Percentiles rank a stretch among this genome's conserved stretches.
Conservation (phyloP, 2,113 vertebrate species). For the Mobula birostris region DNA sequence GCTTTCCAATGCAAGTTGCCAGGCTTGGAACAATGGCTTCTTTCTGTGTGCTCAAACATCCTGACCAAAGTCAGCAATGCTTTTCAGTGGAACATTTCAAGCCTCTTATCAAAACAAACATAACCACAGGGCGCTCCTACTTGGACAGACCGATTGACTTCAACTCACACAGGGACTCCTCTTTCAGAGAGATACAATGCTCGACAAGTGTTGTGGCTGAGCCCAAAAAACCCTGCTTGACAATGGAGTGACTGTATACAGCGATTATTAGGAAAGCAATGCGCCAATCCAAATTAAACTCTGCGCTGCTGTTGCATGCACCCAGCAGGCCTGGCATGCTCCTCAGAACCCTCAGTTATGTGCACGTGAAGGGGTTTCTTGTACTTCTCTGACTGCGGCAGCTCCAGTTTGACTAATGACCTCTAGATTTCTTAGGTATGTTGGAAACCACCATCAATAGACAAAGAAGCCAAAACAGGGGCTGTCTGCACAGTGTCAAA, state of each 20-base stretch:
- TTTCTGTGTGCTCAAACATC: neutral
- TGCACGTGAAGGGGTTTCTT: conserved; percentile 15
- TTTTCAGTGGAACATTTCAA: conserved; percentile 28
- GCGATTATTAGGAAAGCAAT: conserved; percentile 33
- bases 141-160: neutral
- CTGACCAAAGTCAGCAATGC: neutral
- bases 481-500: conserved; percentile 7
- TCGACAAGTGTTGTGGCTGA: neutral
- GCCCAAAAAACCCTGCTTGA: neutral
- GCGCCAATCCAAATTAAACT: conserved; percentile 16
- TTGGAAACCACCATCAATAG: conserved; percentile 20
- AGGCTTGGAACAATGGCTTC: neutral
- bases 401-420: conserved; percentile 28
- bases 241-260: neutral
- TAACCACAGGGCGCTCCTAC: neutral
- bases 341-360: neutral
- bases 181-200: conserved; percentile 27
- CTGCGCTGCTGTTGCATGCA: neutral
- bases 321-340: conserved; percentile 25
- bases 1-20: neutral
- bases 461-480: conserved; percentile 21
- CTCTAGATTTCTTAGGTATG: conserved; percentile 16
- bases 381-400: neutral
- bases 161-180: conserved; percentile 8
- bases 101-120: conserved; percentile 30